Percentiles rank a stretch among this genome's conserved stretches.
These are phyloP conservation scores for Neotoma lepida DNA, from an alignment of 2,113 vertebrate species.

Conservation along the genomic window DNA sequence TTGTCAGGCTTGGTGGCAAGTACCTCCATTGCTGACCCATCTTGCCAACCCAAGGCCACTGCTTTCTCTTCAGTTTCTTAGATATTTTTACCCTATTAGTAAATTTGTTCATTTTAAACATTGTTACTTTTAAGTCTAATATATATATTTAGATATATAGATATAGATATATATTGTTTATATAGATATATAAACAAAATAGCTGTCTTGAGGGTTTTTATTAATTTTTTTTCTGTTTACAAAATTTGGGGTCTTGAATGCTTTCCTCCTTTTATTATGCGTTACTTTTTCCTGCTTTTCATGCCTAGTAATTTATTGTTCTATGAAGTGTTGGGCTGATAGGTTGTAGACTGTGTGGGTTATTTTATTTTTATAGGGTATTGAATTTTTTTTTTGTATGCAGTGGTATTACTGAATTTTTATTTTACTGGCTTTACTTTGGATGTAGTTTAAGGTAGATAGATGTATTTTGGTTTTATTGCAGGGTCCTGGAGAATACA, in stretches of 20 bases:
- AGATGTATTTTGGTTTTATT: not conserved
- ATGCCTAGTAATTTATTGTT: not conserved
- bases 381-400: not conserved
- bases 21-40: not conserved
- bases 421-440: conserved; percentile 21
- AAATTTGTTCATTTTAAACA: not conserved
- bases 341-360: not conserved
- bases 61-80: not conserved
- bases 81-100: not conserved
- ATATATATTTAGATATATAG: too few species aligned
- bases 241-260: not conserved
- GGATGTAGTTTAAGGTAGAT: not conserved
- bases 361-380: not conserved
- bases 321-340: not conserved
- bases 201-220: not conserved
- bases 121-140: not conserved
- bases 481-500: not conserved
- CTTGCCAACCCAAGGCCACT: not conserved
- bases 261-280: not conserved
- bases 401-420: not conserved
- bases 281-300: conserved; percentile 10
- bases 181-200: too few species aligned
- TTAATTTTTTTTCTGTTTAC: not conserved
- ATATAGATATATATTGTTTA: too few species aligned
- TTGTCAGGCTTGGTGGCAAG: not conserved